Conservation (phyloP, 2,888 invertebrate genomes). For the Teleiodes luculella region DNA sequence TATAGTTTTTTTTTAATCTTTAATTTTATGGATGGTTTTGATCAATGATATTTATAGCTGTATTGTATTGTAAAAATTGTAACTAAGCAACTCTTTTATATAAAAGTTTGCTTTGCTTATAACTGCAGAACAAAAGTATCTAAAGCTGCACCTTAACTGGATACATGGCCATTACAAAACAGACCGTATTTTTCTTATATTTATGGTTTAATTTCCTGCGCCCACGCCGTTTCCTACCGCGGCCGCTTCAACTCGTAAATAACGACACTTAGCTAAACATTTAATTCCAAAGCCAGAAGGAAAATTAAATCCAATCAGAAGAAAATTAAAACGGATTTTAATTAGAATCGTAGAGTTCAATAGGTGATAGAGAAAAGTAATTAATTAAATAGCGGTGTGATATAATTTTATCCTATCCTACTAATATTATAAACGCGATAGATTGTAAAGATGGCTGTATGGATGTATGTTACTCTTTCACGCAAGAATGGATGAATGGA, state of each 20-base stretch:
- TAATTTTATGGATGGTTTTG: too few relatives aligned
- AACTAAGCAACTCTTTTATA: too few relatives aligned
- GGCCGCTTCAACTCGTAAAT: background rate
- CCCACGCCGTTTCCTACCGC: constrained; percentile 26
- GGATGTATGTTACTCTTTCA: too few relatives aligned
- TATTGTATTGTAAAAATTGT: too few relatives aligned
- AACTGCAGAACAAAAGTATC: background rate
- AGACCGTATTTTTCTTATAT: constrained; percentile 52
- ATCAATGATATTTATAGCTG: too few relatives aligned
- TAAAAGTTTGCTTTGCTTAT: background rate
- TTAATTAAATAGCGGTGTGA: too few relatives aligned
- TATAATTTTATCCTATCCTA: too few relatives aligned
- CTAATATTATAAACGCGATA: too few relatives aligned
- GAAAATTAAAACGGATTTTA: background rate
- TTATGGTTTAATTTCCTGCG: constrained; percentile 57
- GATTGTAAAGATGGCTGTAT: too few relatives aligned
- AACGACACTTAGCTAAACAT: constrained; percentile 8
- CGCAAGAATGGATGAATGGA: too few relatives aligned
- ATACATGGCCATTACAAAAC: constrained; percentile 21
- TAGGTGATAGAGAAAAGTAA: too few relatives aligned
- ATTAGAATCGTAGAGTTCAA: background rate
- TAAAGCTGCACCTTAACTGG: background rate
- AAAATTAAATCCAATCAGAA: constrained; percentile 8
- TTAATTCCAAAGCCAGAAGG: background rate
- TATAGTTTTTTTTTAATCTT: too few relatives aligned